These are phyloP conservation scores for Neodon shergylaensis DNA, from an alignment of 2,113 vertebrate species.

Conservation along the genomic window DNA sequence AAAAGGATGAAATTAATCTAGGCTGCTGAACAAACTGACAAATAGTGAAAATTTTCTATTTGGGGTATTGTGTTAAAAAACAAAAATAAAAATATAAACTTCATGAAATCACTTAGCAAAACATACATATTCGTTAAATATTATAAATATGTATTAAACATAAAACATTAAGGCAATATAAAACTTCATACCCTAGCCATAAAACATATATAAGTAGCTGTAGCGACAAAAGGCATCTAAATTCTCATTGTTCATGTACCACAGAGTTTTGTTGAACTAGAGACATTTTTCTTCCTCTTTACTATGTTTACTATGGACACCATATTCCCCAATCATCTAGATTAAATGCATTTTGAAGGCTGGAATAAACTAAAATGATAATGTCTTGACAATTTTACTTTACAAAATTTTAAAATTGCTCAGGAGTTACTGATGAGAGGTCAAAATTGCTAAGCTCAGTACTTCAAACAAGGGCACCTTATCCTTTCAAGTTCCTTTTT, in stretches of 20 bases:
- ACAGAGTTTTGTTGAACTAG: not conserved
- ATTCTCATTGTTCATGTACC: not conserved
- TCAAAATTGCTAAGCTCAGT: slow-evolving; percentile 33
- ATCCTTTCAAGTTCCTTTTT: slow-evolving; percentile 29
- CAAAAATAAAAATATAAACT: not conserved
- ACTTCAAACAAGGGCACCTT: slow-evolving; percentile 42
- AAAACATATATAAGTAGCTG: not conserved
- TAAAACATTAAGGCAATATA: not conserved
- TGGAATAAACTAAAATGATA: not conserved
- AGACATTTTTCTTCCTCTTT: not conserved
- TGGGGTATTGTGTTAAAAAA: not conserved
- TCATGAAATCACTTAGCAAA: not conserved
- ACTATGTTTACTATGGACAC: not conserved
- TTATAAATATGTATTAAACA: not conserved
- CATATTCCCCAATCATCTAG: not conserved
- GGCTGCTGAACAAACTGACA: not conserved
- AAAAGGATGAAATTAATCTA: not conserved
- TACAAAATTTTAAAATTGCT: slow-evolving; percentile 20
- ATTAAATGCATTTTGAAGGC: not conserved
- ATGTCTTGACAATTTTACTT: not conserved
- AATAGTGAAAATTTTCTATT: not conserved
- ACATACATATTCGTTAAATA: not conserved
- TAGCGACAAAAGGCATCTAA: not conserved
- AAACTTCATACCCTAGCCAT: not conserved
- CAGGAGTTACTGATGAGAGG: slow-evolving; percentile 30